Percentiles rank a stretch among this genome's conserved stretches.
Conservation (phyloP, 2,888 invertebrate genomes). For the Aspidiotus rigidus region DNA sequence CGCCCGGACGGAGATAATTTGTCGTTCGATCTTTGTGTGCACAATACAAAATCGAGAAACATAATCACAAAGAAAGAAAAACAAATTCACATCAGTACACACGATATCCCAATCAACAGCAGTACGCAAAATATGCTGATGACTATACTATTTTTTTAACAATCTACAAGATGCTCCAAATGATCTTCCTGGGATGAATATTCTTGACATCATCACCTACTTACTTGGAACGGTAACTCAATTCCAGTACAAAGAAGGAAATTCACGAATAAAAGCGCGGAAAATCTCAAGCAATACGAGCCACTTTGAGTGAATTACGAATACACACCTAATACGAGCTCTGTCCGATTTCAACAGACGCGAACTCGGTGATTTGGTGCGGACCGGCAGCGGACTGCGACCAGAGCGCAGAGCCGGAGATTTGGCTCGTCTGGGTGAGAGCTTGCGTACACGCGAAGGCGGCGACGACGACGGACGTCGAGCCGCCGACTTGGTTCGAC, state of each 20-base stretch:
- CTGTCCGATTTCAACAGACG: constrained; percentile 24
- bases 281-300: constrained; percentile 3
- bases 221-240: too few relatives aligned
- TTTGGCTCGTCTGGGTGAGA: constrained; percentile 20
- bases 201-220: too few relatives aligned
- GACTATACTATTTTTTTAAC: too few relatives aligned
- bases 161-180: too few relatives aligned
- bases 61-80: constrained; percentile 4
- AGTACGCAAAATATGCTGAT: background rate
- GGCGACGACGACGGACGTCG: constrained; percentile 19
- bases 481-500: constrained; percentile 19
- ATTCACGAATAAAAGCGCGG: background rate
- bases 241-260: too few relatives aligned
- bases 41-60: constrained; percentile 22
- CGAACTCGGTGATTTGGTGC: constrained; percentile 28
- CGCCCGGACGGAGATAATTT: constrained; percentile 20
- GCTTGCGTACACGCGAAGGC: constrained; percentile 18
- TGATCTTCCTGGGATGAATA: too few relatives aligned
- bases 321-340: constrained; percentile 29
- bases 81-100: constrained; percentile 9
- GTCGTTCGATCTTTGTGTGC: constrained; percentile 19
- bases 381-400: constrained; percentile 10
- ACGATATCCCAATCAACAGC: background rate
- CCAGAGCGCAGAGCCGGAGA: constrained; percentile 17
- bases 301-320: background rate